Evolutionary conservation across 1,140 invertebrate species (phyloP), one percentile per base, ranked within the genome.

Genomic region (Anadara kagoshimensis): DNA sequence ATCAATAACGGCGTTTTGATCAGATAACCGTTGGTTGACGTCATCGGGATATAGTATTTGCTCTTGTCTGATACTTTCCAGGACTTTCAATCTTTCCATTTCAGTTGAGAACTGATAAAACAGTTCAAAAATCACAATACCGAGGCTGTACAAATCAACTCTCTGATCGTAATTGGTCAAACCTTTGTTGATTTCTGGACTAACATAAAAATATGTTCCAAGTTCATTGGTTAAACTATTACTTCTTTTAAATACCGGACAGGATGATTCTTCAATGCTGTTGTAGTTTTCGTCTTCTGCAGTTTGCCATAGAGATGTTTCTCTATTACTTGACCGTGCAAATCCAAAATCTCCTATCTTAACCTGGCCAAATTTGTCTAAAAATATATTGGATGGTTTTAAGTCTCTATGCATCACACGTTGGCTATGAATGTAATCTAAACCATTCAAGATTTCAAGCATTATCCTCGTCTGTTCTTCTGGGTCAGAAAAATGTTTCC

Each of bases 291-390:
- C 43, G 14, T 43, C 36, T 18, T 59, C 29, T 5, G 5, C 10
- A 29, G 1, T 18, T 12, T 12, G 16, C 26, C 22, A 29, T 29
- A 29, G 1, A 59, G 43, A 18, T 43, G 16, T 0, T 1, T 43
- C 57, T 43, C 29, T 18, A 49, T 20, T 14, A 18, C n/a, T 20
- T 2, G n/a, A 24, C 26, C 59, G 4, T 5, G 59, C n/a, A 3
- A n/a, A 24, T 8, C 59, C 59, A 47, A 62, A 62, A 47, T 62
- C 59, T 24, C 59, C 59, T 24, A 47, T 62, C 45, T 62, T 62
- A 0, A 62, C 29, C 12, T 18, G 14, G 16, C 59, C 59, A 45
- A 11, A 24, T 12, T 62, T 47, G 14, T 20, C 26, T 16, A 62
- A 24, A 47, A 62, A 62, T 16, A 47, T 47, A 26, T 62, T 47